Evolutionary conservation across 1,140 invertebrate genomes (phyloP), one percentile per base, ranked within the genome.

Genomic region (Pachyrhynchus sulphureomaculatus): DNA sequence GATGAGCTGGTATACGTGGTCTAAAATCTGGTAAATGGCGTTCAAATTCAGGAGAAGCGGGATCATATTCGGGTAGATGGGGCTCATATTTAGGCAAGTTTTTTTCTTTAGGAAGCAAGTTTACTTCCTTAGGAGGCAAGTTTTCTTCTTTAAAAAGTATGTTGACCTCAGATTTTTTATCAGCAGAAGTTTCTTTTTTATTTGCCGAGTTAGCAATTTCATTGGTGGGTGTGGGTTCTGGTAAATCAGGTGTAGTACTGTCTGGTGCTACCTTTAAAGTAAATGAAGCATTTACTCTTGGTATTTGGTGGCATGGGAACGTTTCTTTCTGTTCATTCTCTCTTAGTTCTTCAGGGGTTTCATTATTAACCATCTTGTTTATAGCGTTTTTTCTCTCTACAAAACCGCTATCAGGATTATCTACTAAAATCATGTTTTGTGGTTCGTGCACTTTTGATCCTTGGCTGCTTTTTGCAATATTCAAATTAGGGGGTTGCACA

Each of bases 341-440:
- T 23, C 15, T 36, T 6, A 37, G 4, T 6, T 39, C 34, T 36
- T 37, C 33, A 10, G 23, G 6, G 6, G 15, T 15, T 39, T 37
- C 33, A 21, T 33, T 53, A 36, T 37, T 53, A 39, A 53, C 49
- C 49, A 53, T 53, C 26, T 17, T 53, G 26, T 39, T 53, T 15
- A 53, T 18, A 2, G 47, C 32, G 32, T 34, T 49, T 18, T 49
- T 49, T 6, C 47, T 10, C 12, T 49, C 47, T 29, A 29, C 26
- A 29, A 29, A 29, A 10, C 2, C 26, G 26, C 12, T 29, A 9
- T 29, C 26, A 6, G 26, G 26, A 29, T 29, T 29, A 6, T 29
- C 26, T 6, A 29, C 26, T 10, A 29, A 6, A 9, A 29, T 29
- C 26, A 29, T 29, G 26, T 29, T 29, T 29, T 29, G 26, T 6